Evolutionary conservation across 2,888 invertebrate genomes (phyloP), one percentile per base, ranked within the genome.

Genomic region (Dinocampus coccinellae): DNA sequence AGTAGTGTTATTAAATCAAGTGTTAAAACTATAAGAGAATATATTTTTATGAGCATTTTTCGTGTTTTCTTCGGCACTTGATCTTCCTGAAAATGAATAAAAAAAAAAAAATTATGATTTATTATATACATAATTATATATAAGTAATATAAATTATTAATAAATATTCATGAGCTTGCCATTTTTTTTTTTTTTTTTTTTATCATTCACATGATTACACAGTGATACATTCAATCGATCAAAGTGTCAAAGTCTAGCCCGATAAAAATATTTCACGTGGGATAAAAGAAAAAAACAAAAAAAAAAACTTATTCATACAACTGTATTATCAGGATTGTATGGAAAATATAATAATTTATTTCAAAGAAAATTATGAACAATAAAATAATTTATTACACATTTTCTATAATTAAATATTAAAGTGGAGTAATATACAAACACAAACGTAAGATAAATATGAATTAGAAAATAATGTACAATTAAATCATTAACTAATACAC

Each of bases 1-100:
- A 90, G 70, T 13, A 92, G 89, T 84, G 89, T 90, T 11, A 86
- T 78, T 13, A 91, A 84, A 78, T 92, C 92, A 55, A 91, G 82
- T 79, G 89, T 84, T 69, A 92, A 80, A 60, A 92, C 89, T 67
- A 89, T 85, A 26, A 91, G 78, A 10, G 91, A 91, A 83, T 92
- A 92, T 0, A 89, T 70, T 78, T 88, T 87, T 4, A 92, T 79
- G 73, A 91, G 80, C 90, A 91, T 90, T 77, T 87, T 89, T 65
- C 90, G 82, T 20, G 89, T 89, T 72, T 78, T 73, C 52, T 77
- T 73, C n/a, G 67, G 60, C 53, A 73, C 72, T 4, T 64, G 60
- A 36, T 61, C 69, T 24, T 69, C 74, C 77, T 77, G 70, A 11
- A 68, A 57, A 9, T 61, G 22, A 60, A 29, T 1, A 29, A n/a